Conservation (phyloP, 2,888 invertebrate genomes). For the Lochmaea capreae region DNA sequence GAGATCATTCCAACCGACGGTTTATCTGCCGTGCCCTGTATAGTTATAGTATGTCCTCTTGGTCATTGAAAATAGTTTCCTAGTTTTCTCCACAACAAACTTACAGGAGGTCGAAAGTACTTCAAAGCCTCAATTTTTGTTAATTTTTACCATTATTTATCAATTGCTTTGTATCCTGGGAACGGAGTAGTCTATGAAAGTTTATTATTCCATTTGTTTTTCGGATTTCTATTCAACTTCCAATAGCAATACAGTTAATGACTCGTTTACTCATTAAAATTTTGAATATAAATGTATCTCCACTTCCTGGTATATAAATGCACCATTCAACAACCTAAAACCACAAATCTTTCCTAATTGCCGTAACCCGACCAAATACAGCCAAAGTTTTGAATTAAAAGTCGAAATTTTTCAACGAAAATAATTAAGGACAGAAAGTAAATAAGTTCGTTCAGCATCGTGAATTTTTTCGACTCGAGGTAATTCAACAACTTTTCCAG, state of each 20-base stretch:
- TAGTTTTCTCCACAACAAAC: no score
- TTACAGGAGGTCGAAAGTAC: no score
- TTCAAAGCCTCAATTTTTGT: no score
- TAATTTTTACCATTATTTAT: no score
- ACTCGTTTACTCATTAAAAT: neutral
- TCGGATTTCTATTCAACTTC: no score
- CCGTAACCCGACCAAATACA: neutral
- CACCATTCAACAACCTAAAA: neutral
- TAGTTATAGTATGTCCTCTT: no score
- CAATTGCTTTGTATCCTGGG: no score
- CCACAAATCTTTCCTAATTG: slow-evolving; percentile 2
- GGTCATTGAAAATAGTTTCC: no score
- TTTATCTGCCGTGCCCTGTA: no score
- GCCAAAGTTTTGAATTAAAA: slow-evolving; percentile 13
- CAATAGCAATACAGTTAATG: neutral
- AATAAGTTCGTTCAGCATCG: slow-evolving; percentile 2
- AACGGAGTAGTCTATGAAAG: no score
- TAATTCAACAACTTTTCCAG: slow-evolving; percentile 12
- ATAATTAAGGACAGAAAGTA: slow-evolving; percentile 6
- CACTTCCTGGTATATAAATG: neutral
- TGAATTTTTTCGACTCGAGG: slow-evolving; percentile 8
- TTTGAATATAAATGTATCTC: neutral
- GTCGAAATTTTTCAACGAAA: neutral
- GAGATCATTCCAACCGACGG: no score
- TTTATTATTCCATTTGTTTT: no score